These are phyloP conservation scores for Neotragus moschatus DNA, from an alignment of 2,113 vertebrate genomes.

Conservation along the genomic window DNA sequence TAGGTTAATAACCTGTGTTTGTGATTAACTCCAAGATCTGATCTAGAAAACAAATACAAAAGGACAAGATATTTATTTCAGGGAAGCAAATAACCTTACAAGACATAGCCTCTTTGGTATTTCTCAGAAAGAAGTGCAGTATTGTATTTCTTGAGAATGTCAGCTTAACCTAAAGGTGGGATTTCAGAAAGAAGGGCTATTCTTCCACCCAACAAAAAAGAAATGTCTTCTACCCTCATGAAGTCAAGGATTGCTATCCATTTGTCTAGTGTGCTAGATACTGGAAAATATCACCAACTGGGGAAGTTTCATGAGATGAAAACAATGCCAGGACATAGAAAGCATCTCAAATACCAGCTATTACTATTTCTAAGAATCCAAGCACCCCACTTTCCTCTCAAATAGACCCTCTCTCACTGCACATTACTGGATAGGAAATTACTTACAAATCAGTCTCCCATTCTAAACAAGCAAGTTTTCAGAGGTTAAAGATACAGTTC, in stretches of 20 bases:
- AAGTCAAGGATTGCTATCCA: not conserved
- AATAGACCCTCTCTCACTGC: not conserved
- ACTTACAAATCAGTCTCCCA: not conserved
- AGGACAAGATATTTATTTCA: not conserved
- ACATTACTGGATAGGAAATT: not conserved
- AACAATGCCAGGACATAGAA: not conserved
- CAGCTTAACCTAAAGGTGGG: not conserved
- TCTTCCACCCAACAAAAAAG: not conserved
- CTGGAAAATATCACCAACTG: not conserved
- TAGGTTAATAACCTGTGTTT: not conserved
- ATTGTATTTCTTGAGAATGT: not conserved
- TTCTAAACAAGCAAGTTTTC: not conserved
- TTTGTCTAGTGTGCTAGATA: not conserved
- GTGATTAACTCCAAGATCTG: conserved; percentile 10
- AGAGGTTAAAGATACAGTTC: not conserved
- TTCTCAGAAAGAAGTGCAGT: not conserved
- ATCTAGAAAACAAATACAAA: not conserved
- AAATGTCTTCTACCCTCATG: not conserved
- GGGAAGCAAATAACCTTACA: not conserved
- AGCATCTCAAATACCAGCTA: not conserved
- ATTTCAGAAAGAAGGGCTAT: not conserved
- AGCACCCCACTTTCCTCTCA: not conserved
- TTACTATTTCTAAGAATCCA: not conserved
- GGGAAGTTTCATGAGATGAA: not conserved
- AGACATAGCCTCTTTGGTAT: not conserved